Evolutionary conservation across 1,140 invertebrate genomes (phyloP).

Genomic region (Oscheius sp.): DNA sequence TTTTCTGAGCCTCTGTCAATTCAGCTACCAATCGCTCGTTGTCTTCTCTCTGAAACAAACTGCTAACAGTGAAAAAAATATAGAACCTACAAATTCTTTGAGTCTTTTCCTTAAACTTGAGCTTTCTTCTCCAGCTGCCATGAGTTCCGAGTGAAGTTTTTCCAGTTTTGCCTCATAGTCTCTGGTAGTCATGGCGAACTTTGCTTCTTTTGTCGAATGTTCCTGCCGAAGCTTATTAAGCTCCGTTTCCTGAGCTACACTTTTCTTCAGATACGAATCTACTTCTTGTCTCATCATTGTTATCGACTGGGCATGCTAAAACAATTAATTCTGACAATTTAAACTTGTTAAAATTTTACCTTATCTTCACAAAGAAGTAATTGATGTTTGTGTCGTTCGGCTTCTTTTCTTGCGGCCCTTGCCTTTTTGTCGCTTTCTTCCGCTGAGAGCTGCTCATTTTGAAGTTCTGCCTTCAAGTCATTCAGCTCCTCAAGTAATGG

Average conservation of each 20-base stretch:
- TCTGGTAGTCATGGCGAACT: not conserved
- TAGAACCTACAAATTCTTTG: not conserved
- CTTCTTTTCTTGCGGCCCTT: not conserved
- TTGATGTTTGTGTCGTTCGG: not conserved
- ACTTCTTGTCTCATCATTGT: not conserved
- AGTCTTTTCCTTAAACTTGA: not conserved
- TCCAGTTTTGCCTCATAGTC: not conserved
- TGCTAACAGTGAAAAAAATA: not conserved
- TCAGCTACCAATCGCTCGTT: not conserved
- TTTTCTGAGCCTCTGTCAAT: not conserved
- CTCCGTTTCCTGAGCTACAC: not conserved
- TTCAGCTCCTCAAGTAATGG: not conserved
- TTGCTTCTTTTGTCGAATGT: not conserved
- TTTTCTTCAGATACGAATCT: not conserved
- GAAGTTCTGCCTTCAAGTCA: slow-evolving; percentile 17
- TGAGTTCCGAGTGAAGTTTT: not conserved
- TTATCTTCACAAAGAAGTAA: not conserved
- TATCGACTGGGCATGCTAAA: not conserved
- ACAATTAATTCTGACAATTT: not conserved
- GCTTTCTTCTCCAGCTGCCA: not conserved
- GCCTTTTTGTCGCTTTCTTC: slow-evolving; percentile 1
- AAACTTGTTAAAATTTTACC: too few relatives aligned
- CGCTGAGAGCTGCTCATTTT: not conserved
- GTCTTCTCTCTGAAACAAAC: not conserved
- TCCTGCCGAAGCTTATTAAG: not conserved